These are phyloP conservation scores for Daptonema setosum DNA, from an alignment of 2,888 invertebrate species.

Conservation along the genomic window DNA sequence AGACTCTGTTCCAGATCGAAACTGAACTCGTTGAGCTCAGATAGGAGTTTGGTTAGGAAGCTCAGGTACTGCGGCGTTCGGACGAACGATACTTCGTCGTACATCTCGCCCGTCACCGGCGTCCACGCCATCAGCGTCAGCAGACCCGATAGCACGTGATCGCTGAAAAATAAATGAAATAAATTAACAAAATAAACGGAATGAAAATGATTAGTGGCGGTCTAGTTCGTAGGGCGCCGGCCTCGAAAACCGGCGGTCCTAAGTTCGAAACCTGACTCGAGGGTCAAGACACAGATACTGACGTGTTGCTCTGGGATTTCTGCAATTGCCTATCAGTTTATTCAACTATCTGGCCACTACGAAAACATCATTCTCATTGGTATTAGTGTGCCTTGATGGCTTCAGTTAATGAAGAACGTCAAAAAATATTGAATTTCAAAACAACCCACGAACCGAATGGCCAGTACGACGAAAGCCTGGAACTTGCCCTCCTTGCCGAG, in stretches of 20 bases:
- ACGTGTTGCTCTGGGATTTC: too few species aligned
- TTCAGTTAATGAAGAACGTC: too few species aligned
- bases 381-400: too few species aligned
- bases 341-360: too few species aligned
- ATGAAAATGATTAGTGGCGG: neutral
- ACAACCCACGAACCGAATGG: conserved; percentile 49
- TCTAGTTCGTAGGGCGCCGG: too few species aligned
- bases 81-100: conserved; percentile 81
- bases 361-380: too few species aligned
- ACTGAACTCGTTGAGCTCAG: conserved; percentile 22
- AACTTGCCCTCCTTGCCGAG: conserved; percentile 94
- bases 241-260: too few species aligned
- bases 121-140: conserved; percentile 70
- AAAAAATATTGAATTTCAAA: neutral
- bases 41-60: conserved; percentile 19
- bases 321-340: too few species aligned
- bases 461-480: conserved; percentile 79
- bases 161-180: conserved; percentile 19
- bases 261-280: too few species aligned
- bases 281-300: too few species aligned
- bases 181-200: too few species aligned
- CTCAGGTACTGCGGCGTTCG: conserved; percentile 32
- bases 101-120: conserved; percentile 71
- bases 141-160: conserved; percentile 53
- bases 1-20: conserved; percentile 18